phyloP scores from a whole-genome alignment of 2,797 vertebrate genomes.

The Bothrops alternatus region DNA sequence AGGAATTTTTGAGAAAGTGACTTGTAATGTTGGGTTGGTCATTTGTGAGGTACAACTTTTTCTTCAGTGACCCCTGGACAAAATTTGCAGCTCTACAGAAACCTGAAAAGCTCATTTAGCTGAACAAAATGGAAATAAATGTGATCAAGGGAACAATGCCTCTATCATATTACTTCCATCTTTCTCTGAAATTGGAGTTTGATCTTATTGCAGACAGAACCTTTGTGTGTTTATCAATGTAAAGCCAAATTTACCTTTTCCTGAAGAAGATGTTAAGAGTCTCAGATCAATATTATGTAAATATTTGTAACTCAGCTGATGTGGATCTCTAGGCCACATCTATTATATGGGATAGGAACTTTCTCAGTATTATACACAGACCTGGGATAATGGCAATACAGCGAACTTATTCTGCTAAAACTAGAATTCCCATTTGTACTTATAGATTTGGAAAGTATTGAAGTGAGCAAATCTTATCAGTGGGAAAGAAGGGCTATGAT shows the following conservation, averaged over 20 bases:
- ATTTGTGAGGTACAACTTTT: not conserved
- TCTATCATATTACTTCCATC: not conserved
- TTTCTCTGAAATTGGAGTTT: not conserved
- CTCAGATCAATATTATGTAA: not conserved
- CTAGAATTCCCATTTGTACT: not conserved
- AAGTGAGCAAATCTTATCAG: not conserved
- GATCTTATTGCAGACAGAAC: not conserved
- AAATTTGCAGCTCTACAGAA: not conserved
- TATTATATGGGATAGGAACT: not conserved
- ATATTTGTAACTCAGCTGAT: not conserved
- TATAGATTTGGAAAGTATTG: not conserved
- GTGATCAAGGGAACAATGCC: not conserved
- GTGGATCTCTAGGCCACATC: not conserved
- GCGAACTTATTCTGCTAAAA: not conserved
- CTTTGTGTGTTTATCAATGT: not conserved
- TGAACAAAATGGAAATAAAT: not conserved
- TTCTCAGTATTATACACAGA: not conserved
- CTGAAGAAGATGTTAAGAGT: not conserved
- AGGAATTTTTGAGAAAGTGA: not conserved
- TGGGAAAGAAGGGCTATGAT: slow-evolving; percentile 14
- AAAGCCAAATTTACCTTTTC: not conserved
- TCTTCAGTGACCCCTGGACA: not conserved
- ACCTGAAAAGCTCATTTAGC: not conserved
- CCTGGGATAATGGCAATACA: not conserved
- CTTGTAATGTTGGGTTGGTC: not conserved